Evolutionary conservation across 2,888 invertebrate genomes (phyloP).

Genomic region (Chrysopilus asiliformis): DNA sequence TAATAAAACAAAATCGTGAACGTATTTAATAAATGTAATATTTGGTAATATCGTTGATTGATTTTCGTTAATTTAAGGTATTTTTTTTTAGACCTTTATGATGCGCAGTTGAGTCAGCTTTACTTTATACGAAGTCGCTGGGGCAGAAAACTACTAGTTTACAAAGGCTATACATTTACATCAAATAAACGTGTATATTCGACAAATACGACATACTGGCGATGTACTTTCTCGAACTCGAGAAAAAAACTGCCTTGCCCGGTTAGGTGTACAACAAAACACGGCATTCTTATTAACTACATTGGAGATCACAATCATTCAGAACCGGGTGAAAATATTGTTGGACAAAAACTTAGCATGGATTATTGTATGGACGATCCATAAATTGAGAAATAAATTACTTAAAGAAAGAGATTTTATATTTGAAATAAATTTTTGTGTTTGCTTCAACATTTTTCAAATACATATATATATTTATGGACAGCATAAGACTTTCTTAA

Average conservation of each 20-base stretch:
- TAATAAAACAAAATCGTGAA: no score
- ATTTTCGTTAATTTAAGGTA: no score
- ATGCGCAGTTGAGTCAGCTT: no score
- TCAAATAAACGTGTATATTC: conserved; percentile 18
- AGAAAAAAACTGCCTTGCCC: conserved; percentile 17
- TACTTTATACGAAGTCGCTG: conserved; percentile 19
- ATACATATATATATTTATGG: no score
- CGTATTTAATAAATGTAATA: no score
- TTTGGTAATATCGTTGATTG: no score
- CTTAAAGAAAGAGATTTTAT: no score
- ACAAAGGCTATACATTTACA: conserved; percentile 17
- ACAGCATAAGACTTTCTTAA: no score
- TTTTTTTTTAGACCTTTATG: no score
- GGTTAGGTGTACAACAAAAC: conserved; percentile 18
- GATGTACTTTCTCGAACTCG: conserved; percentile 17
- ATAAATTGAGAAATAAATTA: no score
- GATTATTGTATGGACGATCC: conserved; percentile 20
- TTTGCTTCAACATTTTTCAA: no score
- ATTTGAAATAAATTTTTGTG: no score
- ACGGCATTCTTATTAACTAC: conserved; percentile 17
- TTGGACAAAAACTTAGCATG: conserved; percentile 12
- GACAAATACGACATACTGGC: conserved; percentile 20
- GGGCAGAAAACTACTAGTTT: conserved; percentile 19
- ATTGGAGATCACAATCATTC: conserved; percentile 19
- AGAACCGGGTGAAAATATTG: conserved; percentile 15